Evolutionary conservation across 2,888 invertebrate species (phyloP).

Genomic region (Caenorhabditis plicata): DNA sequence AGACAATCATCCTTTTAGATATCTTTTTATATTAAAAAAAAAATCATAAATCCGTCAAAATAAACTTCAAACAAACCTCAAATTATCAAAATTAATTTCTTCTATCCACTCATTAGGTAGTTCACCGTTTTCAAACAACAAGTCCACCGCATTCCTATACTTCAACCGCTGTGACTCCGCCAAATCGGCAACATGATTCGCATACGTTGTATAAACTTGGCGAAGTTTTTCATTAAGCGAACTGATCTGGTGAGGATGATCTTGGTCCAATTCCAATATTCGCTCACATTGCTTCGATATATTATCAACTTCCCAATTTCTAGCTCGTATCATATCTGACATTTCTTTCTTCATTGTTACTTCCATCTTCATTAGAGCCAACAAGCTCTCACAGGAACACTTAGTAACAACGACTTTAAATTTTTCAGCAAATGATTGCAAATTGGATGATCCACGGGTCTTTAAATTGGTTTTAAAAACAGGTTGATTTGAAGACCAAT

Average conservation of each 20-base stretch:
- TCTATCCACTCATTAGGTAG: constrained; percentile 33
- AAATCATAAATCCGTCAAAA: not conserved
- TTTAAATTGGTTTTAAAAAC: constrained; percentile 7
- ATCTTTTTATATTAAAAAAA: not conserved
- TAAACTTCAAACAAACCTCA: no score
- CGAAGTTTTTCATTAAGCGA: constrained; percentile 55
- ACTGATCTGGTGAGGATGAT: constrained; percentile 52
- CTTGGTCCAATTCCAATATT: constrained; percentile 35
- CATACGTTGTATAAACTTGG: constrained; percentile 52
- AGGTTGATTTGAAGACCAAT: not conserved
- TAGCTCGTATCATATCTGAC: constrained; percentile 46
- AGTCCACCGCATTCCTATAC: constrained; percentile 43
- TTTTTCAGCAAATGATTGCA: constrained; percentile 17
- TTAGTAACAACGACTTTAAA: constrained; percentile 17
- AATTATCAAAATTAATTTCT: constrained; percentile 26
- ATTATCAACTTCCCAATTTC: constrained; percentile 56
- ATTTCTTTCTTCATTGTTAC: no score
- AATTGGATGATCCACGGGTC: constrained; percentile 1
- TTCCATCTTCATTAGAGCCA: constrained; percentile 44
- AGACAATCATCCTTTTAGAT: not conserved
- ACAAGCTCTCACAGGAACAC: constrained; percentile 23
- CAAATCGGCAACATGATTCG: constrained; percentile 52
- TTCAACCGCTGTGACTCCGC: constrained; percentile 41
- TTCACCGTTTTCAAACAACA: constrained; percentile 27
- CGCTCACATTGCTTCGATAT: constrained; percentile 47